Evolutionary conservation across 2,113 vertebrate species (phyloP).

Genomic region (Nothocercus julius): DNA sequence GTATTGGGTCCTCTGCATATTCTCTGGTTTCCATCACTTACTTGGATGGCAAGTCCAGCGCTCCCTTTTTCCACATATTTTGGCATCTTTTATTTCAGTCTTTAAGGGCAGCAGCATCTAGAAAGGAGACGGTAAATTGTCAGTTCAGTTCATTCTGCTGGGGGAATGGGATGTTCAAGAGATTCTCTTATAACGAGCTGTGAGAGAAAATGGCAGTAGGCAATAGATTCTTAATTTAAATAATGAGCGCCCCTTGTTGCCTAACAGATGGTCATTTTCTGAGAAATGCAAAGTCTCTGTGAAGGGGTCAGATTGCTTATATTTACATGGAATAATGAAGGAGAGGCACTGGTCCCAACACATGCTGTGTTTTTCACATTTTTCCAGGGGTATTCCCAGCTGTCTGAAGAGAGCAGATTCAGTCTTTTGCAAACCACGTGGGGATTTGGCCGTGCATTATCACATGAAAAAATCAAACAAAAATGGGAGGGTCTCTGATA

Average conservation of each 20-base stretch:
- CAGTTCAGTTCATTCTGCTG: background rate
- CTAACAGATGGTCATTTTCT: constrained; percentile 71
- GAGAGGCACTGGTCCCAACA: constrained; percentile 47
- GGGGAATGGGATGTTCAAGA: background rate
- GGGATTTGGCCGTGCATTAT: background rate
- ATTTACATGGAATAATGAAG: constrained; percentile 68
- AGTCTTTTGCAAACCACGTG: constrained; percentile 38
- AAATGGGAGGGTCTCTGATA: constrained; percentile 6
- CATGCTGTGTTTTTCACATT: constrained; percentile 71
- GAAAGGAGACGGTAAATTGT: background rate
- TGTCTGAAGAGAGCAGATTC: constrained; percentile 54
- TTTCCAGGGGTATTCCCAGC: constrained; percentile 69
- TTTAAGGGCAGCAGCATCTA: background rate
- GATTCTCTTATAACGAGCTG: background rate
- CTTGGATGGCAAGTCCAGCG: background rate
- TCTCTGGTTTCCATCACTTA: background rate
- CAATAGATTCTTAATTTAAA: constrained; percentile 65
- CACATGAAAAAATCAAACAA: background rate
- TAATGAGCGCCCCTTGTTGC: constrained; percentile 63
- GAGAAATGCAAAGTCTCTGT: constrained; percentile 54
- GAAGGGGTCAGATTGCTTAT: constrained; percentile 64
- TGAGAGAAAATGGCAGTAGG: constrained; percentile 47
- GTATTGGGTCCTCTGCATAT: background rate
- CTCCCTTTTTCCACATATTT: background rate
- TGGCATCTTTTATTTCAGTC: background rate